Percentiles rank a stretch among this genome's conserved stretches.
Conservation (phyloP, 2,888 invertebrate species). For the Drosophila planitibia region DNA sequence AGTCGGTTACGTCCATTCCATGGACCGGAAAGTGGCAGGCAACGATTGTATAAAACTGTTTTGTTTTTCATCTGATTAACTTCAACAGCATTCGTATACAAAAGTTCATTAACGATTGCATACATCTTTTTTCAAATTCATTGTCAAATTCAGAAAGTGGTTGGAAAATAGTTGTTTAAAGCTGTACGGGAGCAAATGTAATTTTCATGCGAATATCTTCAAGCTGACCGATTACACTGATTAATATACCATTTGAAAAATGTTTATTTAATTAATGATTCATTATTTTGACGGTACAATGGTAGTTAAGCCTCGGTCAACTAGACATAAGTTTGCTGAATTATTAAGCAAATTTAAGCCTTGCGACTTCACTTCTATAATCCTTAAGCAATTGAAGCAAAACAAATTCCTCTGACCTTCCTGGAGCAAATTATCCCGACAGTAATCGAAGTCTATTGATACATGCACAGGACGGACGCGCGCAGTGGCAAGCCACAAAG, state of each 20-base stretch:
- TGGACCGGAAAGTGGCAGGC: not conserved
- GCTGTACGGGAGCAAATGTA: not conserved
- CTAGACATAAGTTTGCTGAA: not conserved
- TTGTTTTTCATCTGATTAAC: not conserved
- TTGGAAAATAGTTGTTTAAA: not conserved
- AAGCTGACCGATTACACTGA: not conserved
- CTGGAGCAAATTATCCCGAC: slow-evolving; percentile 53
- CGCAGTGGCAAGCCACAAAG: slow-evolving; percentile 53
- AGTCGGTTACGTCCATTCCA: not conserved
- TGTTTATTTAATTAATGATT: not conserved
- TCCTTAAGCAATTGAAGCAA: not conserved
- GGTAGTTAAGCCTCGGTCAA: too few relatives aligned
- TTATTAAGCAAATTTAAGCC: not conserved
- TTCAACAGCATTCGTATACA: not conserved
- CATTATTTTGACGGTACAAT: not conserved
- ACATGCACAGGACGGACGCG: slow-evolving; percentile 49
- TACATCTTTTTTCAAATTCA: not conserved
- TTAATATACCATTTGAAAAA: not conserved
- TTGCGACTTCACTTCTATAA: not conserved
- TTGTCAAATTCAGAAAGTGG: not conserved
- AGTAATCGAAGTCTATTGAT: slow-evolving; percentile 69
- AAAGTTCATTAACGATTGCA: not conserved
- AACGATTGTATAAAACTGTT: not conserved
- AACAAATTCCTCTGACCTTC: not conserved
- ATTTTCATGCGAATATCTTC: not conserved